A percentile compares a stretch with the other conserved stretches of the same genome.
phyloP scores from a whole-genome alignment of 2,888 invertebrate species.

The Hanleya hanleyi region DNA sequence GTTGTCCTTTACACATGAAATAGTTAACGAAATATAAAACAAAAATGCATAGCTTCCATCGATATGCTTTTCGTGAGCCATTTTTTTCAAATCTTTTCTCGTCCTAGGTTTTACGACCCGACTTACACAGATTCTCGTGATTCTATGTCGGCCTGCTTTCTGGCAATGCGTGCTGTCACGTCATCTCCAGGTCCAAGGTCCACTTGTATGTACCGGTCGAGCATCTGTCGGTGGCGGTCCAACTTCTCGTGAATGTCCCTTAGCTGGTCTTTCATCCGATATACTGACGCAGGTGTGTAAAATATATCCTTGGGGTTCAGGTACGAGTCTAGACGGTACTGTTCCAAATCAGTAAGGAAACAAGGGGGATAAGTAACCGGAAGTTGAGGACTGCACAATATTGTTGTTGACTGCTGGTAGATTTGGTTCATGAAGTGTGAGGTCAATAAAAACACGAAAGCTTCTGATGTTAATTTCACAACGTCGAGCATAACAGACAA shows the following conservation, averaged over 20 bases:
- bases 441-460: too few species aligned
- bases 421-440: too few species aligned
- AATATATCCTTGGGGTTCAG: conserved; percentile 54
- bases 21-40: too few species aligned
- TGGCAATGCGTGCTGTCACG: conserved; percentile 19
- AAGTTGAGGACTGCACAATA: too few species aligned
- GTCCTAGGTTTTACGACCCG: not conserved
- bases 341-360: conserved; percentile 13
- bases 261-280: conserved; percentile 51
- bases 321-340: conserved; percentile 60
- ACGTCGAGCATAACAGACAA: too few species aligned
- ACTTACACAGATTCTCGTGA: not conserved
- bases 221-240: conserved; percentile 58
- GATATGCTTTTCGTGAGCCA: too few species aligned
- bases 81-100: too few species aligned
- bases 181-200: conserved; percentile 44
- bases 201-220: conserved; percentile 59
- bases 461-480: too few species aligned
- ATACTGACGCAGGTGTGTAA: conserved; percentile 51
- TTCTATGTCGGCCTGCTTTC: not conserved
- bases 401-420: too few species aligned
- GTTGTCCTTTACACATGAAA: too few species aligned
- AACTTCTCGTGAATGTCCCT: conserved; percentile 58
- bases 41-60: too few species aligned
- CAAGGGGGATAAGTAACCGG: too few species aligned